These are phyloP conservation scores for Rhea pennata DNA, from an alignment of 2,113 vertebrate genomes.

Conservation along the genomic window DNA sequence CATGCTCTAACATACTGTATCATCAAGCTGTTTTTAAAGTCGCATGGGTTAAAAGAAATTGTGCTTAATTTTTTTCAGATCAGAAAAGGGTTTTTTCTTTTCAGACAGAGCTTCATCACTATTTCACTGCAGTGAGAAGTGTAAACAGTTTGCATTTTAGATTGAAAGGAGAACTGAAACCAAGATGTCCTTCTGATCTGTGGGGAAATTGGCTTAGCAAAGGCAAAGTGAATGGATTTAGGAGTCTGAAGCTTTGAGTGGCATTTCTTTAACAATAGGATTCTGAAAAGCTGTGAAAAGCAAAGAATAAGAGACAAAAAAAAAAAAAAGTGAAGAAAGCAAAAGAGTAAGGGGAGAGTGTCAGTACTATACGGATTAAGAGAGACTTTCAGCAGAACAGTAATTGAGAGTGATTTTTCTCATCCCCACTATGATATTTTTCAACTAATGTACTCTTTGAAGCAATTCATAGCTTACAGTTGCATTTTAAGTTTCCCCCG, in stretches of 20 bases:
- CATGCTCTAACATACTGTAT: background rate
- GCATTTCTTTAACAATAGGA: background rate
- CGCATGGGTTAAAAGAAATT: background rate
- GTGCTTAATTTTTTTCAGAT: background rate
- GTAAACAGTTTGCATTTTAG: background rate
- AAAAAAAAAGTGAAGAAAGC: background rate
- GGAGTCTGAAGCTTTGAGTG: background rate
- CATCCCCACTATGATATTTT: background rate
- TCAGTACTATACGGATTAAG: background rate
- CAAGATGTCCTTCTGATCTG: conserved; percentile 74
- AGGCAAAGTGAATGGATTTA: conserved; percentile 21
- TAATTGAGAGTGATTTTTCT: background rate
- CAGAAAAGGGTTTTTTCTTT: background rate
- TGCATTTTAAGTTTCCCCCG: background rate
- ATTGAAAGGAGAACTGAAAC: conserved; percentile 41
- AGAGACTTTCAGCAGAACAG: background rate
- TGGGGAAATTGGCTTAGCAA: conserved; percentile 15
- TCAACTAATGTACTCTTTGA: background rate
- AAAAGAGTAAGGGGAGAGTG: background rate
- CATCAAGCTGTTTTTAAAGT: background rate
- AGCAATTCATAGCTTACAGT: background rate
- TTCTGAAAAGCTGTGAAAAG: background rate
- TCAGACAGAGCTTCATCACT: background rate
- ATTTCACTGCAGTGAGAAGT: conserved; percentile 26
- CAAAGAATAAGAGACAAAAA: background rate